Conservation (phyloP, 2,797 vertebrate species). For the Urosaurus nigricauda region DNA sequence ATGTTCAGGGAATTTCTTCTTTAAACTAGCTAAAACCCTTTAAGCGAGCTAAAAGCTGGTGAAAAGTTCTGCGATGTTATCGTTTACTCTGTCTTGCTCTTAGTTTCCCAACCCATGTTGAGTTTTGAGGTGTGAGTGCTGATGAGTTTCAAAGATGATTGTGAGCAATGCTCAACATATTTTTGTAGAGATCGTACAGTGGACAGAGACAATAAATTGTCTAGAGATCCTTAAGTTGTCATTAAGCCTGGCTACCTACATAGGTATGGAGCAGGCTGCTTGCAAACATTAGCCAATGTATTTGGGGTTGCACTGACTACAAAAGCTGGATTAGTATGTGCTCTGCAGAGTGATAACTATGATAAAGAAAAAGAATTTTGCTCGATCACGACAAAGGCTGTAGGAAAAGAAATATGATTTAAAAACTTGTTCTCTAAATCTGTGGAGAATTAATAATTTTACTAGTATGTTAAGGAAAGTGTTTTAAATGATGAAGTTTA, state of each 20-base stretch:
- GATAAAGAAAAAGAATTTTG: background rate
- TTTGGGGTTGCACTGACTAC: background rate
- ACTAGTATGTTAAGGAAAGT: background rate
- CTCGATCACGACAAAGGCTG: background rate
- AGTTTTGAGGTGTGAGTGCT: too few species aligned
- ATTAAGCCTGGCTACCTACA: background rate
- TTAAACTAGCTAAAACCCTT: background rate
- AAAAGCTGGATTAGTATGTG: background rate
- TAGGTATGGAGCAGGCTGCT: background rate
- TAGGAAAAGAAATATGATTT: background rate
- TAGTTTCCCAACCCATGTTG: too few species aligned
- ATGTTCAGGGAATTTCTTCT: too few species aligned
- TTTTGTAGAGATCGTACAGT: background rate
- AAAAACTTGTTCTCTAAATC: background rate
- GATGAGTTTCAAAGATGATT: background rate
- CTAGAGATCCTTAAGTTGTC: background rate
- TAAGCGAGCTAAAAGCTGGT: background rate
- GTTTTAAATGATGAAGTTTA: background rate
- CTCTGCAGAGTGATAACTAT: background rate
- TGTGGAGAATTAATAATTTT: background rate
- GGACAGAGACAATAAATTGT: background rate
- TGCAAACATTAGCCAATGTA: background rate
- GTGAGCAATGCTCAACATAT: background rate
- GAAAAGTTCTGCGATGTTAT: background rate
- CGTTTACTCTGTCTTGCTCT: background rate